Evolutionary conservation across 2,888 invertebrate species (phyloP), one percentile per base, ranked within the genome.

Genomic region (Rambutsinella grinnellia): DNA sequence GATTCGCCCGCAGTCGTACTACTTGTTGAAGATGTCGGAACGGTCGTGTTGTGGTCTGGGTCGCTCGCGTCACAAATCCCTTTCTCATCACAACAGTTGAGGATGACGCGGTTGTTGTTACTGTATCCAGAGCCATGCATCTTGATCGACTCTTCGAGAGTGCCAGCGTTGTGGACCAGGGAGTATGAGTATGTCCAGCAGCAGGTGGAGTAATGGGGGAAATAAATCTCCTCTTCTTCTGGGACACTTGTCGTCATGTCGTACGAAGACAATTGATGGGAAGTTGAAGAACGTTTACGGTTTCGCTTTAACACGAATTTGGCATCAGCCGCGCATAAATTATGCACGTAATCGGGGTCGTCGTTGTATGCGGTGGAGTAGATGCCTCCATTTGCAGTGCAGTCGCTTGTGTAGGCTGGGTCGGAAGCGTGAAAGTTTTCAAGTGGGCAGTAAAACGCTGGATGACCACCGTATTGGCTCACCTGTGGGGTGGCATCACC

Each of bases 401-500:
- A 60, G 17, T 28, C 47, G 26, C 44, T 27, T 21, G 49, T 36
- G 71, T 71, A 71, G 46, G 76, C 72, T 8, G 77, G 74, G 46
- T 79, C 76, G 1, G 76, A 68, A 23, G 79, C 76, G 70, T 80
- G 69, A 28, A 58, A 53, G 47, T 71, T 71, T 28, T 77, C 76
- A 3, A 78, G 67, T 19, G 83, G 82, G 68, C 83, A 83, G 75
- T 79, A 82, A 75, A 83, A 83, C 61, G 83, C 81, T 57, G 83
- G 83, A 63, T 83, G 83, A 47, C 83, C 83, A 51, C 83, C 83
- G 65, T 82, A 82, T 68, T 83, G 83, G 27, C 77, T 78, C 51
- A 81, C 80, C 66, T 83, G 83, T 23, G 78, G 78, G 19, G 53
- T 21, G 10, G 54, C 27, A n/a, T 49, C 28, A 10, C 79, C 80